Base-by-base conservation (phyloP, 1,140 invertebrate genomes). In the Penaeus indicus region DNA sequence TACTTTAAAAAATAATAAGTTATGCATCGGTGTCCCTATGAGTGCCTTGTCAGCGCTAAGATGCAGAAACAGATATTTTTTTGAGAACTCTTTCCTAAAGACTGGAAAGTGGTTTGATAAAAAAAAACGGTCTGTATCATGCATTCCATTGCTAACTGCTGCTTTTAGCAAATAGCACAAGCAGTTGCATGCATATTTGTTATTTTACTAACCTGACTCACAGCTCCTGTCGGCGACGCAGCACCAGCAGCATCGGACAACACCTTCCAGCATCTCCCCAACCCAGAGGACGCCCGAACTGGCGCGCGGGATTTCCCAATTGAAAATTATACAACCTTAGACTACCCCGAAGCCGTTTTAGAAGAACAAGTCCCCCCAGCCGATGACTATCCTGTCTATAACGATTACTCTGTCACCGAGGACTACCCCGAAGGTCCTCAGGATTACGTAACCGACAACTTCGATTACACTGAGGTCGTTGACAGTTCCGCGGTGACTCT, bases 171-270 rank as follows among this genome's bases (percentile, higher is more conserved):
- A 80, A 13, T 80, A 60, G 8, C 69, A n/a, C 38, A 27, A 75
- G 27, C 25, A 80, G 61, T n/a, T 25, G 84, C 84, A 85, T 77
- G 84, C 47, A 22, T 32, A 54, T 54, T 7, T 54, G 54, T 54
- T 54, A 54, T 54, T 13, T 69, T 60, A 85, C 63, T 85, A 85
- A 85, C 84, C 69, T 85, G 84, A 77, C 69, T 75, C 63, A 77
- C 84, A 85, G 84, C 84, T 77, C 67, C 47, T 47, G 84, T 47
- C 38, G 84, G 18, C n/a, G 69, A 61, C 67, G 42, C 32, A 27
- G 32, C 38, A 11, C 21, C 42, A 25, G 60, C 63, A 85, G 84
- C 22, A 47, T 60, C 32, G 10, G 54, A 13, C 84, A 85, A 27
- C 47, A 19, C 19, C 47, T 10, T 77, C 63, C 84, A 10, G 18